A percentile compares a stretch with the other conserved stretches of the same genome.
These are phyloP conservation scores for Poeciliopsis turrubarensis DNA, from an alignment of 2,113 vertebrate genomes.

Conservation along the genomic window DNA sequence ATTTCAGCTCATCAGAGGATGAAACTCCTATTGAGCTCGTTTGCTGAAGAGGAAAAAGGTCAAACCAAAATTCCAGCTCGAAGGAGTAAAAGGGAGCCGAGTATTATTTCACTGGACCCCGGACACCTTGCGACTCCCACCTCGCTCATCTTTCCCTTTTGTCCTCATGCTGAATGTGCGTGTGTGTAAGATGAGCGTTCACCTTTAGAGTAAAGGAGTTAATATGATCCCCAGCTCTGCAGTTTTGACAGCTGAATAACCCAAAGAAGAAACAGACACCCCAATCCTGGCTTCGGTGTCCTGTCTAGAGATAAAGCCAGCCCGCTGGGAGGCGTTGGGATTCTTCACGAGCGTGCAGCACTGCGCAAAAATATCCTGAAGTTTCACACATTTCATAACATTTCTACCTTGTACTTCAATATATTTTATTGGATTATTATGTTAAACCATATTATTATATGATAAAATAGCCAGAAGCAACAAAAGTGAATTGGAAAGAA, in stretches of 20 bases:
- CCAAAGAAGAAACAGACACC: constrained; percentile 46
- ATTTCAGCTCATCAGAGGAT: neutral
- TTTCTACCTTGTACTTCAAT: neutral
- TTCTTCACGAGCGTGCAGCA: neutral
- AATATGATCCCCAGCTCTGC: constrained; percentile 48
- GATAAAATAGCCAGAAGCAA: neutral
- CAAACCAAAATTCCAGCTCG: constrained; percentile 32
- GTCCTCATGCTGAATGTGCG: constrained; percentile 51
- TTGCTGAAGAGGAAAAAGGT: constrained; percentile 7
- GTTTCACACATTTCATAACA: neutral
- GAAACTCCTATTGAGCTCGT: neutral
- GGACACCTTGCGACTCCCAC: constrained; percentile 29
- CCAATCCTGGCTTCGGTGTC: constrained; percentile 25
- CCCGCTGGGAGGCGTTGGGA: neutral
- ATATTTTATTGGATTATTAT: neutral
- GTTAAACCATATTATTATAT: neutral
- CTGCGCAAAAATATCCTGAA: neutral
- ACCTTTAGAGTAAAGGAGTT: constrained; percentile 53
- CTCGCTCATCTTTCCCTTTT: constrained; percentile 57
- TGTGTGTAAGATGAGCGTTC: constrained; percentile 29
- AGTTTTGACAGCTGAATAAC: constrained; percentile 56
- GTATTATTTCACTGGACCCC: constrained; percentile 52
- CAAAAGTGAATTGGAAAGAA: neutral
- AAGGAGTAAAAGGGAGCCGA: constrained; percentile 24
- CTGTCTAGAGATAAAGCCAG: constrained; percentile 20